Conservation (phyloP, 2,797 vertebrate genomes). For the Avahi laniger region DNA sequence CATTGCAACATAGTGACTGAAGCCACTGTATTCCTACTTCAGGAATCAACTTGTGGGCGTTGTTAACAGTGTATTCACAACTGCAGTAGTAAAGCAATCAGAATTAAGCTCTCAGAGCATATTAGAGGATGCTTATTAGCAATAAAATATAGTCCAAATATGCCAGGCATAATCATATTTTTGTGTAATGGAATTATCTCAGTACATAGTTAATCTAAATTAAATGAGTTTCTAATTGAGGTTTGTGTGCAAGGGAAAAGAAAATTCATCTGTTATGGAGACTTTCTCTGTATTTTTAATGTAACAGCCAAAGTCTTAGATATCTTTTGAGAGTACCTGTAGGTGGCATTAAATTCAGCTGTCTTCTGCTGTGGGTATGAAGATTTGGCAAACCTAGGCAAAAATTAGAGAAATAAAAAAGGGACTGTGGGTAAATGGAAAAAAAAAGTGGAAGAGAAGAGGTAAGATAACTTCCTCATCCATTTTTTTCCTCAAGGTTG, state of each 20-base stretch:
- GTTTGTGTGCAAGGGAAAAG: slow-evolving; percentile 43
- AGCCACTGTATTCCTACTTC: not conserved
- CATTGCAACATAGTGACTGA: not conserved
- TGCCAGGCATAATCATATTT: not conserved
- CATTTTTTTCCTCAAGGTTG: not conserved
- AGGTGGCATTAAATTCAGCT: slow-evolving; percentile 33
- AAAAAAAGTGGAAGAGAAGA: not conserved
- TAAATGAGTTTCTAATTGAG: slow-evolving; percentile 64
- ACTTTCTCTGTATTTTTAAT: slow-evolving; percentile 60
- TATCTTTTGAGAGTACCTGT: slow-evolving; percentile 73
- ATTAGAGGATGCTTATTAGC: slow-evolving; percentile 50
- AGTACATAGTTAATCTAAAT: slow-evolving; percentile 61
- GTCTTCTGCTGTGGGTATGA: not conserved
- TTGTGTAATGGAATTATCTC: slow-evolving; percentile 48
- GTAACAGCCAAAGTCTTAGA: slow-evolving; percentile 44
- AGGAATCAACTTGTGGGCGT: not conserved
- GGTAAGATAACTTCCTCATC: not conserved
- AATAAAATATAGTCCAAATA: slow-evolving; percentile 58
- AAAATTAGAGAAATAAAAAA: not conserved
- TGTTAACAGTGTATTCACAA: not conserved
- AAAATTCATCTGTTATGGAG: slow-evolving; percentile 45
- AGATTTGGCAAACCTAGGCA: not conserved
- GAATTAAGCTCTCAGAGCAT: slow-evolving; percentile 35
- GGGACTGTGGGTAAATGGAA: not conserved
- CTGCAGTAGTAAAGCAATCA: slow-evolving; percentile 13